A percentile compares a stretch with the other conserved stretches of the same genome.
phyloP scores from a whole-genome alignment of 2,888 invertebrate genomes.

The Mactromeris polynyma region DNA sequence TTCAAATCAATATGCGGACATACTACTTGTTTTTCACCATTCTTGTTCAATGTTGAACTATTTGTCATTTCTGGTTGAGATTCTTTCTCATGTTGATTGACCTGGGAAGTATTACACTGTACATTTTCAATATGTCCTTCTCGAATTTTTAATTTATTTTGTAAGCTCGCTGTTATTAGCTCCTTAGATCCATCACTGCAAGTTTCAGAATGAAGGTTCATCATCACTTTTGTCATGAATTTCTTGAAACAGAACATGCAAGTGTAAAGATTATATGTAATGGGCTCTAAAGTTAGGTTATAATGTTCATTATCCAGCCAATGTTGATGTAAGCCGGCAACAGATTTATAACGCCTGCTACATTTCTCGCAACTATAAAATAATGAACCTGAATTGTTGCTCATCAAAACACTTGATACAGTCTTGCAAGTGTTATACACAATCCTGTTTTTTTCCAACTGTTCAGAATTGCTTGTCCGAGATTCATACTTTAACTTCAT shows the following conservation, averaged over 20 bases:
- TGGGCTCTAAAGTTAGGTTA: background rate
- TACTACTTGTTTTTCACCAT: background rate
- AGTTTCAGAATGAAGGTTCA: background rate
- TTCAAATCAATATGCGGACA: background rate
- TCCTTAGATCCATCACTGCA: background rate
- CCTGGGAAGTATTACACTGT: background rate
- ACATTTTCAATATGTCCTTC: background rate
- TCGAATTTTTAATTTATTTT: background rate
- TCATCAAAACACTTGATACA: background rate
- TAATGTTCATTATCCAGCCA: background rate
- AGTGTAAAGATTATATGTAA: background rate
- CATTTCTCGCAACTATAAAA: constrained; percentile 24
- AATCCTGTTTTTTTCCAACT: background rate
- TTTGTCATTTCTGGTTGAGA: background rate
- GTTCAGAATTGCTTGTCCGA: background rate
- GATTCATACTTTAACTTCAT: no score
- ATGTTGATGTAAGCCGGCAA: background rate
- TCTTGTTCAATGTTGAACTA: background rate
- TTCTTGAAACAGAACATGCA: background rate
- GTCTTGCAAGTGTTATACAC: background rate
- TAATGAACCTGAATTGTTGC: background rate
- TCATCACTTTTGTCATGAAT: background rate
- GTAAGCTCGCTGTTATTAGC: background rate
- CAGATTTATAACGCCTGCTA: background rate
- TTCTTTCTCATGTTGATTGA: background rate